Evolutionary conservation across 2,113 vertebrate genomes (phyloP).

Genomic region (Scartelaos histophorus): DNA sequence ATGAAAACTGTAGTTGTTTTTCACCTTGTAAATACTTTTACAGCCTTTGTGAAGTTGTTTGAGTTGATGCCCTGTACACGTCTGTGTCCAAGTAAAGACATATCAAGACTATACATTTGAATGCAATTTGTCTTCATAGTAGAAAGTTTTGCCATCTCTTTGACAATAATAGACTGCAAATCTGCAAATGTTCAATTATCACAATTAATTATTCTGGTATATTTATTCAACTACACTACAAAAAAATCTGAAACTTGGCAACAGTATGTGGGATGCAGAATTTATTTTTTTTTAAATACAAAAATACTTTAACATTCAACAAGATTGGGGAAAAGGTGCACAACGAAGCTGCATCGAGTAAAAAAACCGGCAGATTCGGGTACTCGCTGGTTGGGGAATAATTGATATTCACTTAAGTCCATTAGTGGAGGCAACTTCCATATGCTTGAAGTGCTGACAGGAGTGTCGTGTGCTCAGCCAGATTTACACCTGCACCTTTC

Average conservation of each 20-base stretch:
- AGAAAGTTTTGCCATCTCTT: background rate
- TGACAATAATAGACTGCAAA: background rate
- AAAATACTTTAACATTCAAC: slow-evolving; percentile 48
- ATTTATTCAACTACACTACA: too few species aligned
- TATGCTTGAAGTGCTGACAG: background rate
- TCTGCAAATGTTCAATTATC: background rate
- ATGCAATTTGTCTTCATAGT: background rate
- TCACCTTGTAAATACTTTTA: slow-evolving; percentile 93
- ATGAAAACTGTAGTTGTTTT: slow-evolving; percentile 81
- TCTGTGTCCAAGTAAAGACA: slow-evolving; percentile 72
- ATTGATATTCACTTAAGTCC: background rate
- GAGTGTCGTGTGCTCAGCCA: background rate
- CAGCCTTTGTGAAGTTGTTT: slow-evolving; percentile 88
- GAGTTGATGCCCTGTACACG: slow-evolving; percentile 83
- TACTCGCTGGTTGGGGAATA: slow-evolving; percentile 20
- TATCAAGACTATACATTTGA: slow-evolving; percentile 31
- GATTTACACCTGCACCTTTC: background rate
- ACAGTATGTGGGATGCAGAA: slow-evolving; percentile 47
- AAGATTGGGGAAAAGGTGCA: slow-evolving; percentile 5
- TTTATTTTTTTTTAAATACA: slow-evolving; percentile 51
- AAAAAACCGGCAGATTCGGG: slow-evolving; percentile 7
- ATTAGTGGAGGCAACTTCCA: slow-evolving; percentile 17
- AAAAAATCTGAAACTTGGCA: background rate
- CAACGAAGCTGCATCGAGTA: slow-evolving; percentile 5
- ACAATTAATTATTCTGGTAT: too few species aligned